Percentiles rank a stretch among this genome's conserved stretches.
These are phyloP conservation scores for Scaptomyza montana DNA, from an alignment of 1,140 invertebrate genomes.

Conservation along the genomic window DNA sequence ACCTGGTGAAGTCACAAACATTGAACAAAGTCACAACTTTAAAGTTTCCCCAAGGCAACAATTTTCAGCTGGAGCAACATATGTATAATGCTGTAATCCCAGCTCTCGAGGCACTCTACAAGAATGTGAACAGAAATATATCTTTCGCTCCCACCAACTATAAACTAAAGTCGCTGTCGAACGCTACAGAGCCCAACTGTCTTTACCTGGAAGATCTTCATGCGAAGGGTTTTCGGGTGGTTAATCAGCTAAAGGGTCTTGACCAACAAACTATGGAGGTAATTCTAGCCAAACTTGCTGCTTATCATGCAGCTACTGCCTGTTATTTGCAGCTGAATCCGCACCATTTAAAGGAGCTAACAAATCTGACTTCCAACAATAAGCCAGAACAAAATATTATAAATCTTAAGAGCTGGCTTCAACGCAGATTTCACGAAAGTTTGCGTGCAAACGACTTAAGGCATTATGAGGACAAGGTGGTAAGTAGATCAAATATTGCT, in stretches of 20 bases:
- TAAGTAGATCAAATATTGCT: constrained; percentile 11
- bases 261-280: constrained; percentile 84
- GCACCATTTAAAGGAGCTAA: constrained; percentile 34
- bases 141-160: constrained; percentile 24
- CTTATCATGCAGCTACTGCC: constrained; percentile 85
- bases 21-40: neutral
- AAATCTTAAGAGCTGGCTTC: constrained; percentile 33
- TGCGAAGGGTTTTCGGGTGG: constrained; percentile 42
- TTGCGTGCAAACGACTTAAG: constrained; percentile 46
- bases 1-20: constrained; percentile 51
- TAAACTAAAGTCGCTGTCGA: neutral
- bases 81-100: constrained; percentile 56
- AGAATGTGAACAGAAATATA: constrained; percentile 13
- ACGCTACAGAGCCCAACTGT: constrained; percentile 1
- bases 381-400: neutral
- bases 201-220: constrained; percentile 53
- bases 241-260: constrained; percentile 80
- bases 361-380: constrained; percentile 16
- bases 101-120: constrained; percentile 40
- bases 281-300: constrained; percentile 85
- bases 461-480: constrained; percentile 67
- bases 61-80: constrained; percentile 35
- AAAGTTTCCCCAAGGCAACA: constrained; percentile 25
- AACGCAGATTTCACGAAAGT: constrained; percentile 57
- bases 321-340: constrained; percentile 48